Evolutionary conservation across 1,140 invertebrate species (phyloP), one percentile per base, ranked within the genome.

Genomic region (Eriosoma lanigerum): DNA sequence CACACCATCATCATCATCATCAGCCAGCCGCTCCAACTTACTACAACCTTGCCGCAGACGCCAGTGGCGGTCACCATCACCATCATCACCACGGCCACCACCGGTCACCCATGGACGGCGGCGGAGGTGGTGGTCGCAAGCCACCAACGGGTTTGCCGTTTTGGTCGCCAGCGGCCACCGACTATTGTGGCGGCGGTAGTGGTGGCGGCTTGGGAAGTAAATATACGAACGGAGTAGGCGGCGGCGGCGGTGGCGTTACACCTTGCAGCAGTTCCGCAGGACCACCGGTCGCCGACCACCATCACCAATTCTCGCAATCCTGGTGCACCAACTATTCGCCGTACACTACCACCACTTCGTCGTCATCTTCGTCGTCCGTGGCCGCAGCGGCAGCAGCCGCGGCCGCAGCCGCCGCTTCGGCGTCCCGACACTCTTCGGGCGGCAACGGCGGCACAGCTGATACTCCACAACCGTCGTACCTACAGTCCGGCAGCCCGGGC

Each of bases 301-400:
- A 93, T 84, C 64, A 81, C 52, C 92, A 93, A 84, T 89, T 90
- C 81, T 93, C 93, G 86, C 89, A 91, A 0, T 88, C 90, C 82
- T 85, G 84, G 19, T 92, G 92, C 88, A 92, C 92, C 86, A 92
- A 92, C 84, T 93, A 93, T 84, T 88, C 89, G 81, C 89, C 90
- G 4, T 93, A 92, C 84, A 81, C 83, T 46, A 82, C 83, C 1
- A 88, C 89, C 3, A 87, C 90, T 5, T 54, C 72, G 5, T 78
- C 73, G 17, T 78, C 86, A 91, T 84, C 90, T 90, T 84, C 90
- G 91, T 83, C 90, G 91, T 84, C 86, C 88, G 38, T 86, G 88
- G 44, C 84, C 85, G 0, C 89, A 88, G 84, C 89, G 89, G 84
- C 89, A 89, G 86, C 86, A 86, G 26, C 86, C 86, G 84, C 88